Evolutionary conservation across 2,888 invertebrate species (phyloP).

Genomic region (Rhopalosiphum nymphaeae): DNA sequence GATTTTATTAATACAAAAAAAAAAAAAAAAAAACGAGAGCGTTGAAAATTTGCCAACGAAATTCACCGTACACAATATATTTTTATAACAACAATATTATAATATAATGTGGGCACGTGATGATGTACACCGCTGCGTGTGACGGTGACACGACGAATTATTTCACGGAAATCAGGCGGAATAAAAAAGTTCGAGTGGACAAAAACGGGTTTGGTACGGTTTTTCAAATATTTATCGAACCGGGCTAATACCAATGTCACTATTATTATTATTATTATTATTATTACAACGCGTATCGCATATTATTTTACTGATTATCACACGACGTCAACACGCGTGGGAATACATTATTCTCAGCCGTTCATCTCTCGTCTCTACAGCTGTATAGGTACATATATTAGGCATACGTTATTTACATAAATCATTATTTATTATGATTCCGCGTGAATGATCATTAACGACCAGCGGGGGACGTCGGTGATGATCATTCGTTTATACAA

Average conservation of each 20-base stretch:
- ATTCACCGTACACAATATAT: background rate
- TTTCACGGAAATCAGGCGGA: background rate
- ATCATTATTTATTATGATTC: slow-evolving; percentile 20
- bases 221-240: background rate
- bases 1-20: slow-evolving; percentile 26
- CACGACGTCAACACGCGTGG: slow-evolving; percentile 20
- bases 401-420: background rate
- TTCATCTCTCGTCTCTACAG: background rate
- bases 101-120: background rate
- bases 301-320: background rate
- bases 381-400: background rate
- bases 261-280: background rate
- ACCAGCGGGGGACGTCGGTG: background rate
- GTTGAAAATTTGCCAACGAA: slow-evolving; percentile 42
- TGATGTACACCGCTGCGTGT: too few species aligned
- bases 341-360: background rate
- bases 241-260: background rate
- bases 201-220: slow-evolving; percentile 20
- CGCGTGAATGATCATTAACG: background rate
- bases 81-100: slow-evolving; percentile 32
- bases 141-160: background rate
- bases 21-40: slow-evolving; percentile 15
- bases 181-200: background rate
- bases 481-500: background rate
- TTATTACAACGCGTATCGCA: background rate